These are phyloP conservation scores for Symphodus melops DNA, from an alignment of 2,113 vertebrate genomes.

Conservation along the genomic window DNA sequence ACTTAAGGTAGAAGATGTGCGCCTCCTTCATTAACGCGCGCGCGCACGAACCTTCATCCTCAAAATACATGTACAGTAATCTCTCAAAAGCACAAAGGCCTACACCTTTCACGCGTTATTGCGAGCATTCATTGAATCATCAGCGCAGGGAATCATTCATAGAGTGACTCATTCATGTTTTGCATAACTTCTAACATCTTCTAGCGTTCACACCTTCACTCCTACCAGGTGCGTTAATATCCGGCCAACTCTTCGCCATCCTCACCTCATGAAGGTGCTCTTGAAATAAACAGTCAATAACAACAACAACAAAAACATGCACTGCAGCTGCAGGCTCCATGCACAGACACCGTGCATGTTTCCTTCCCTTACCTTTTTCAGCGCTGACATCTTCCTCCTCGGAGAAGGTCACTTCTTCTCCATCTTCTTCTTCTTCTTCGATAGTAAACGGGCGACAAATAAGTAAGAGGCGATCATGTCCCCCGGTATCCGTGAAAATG, in stretches of 20 bases:
- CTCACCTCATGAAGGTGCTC: slow-evolving; percentile 22
- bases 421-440: slow-evolving; percentile 48
- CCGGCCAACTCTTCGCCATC: background rate
- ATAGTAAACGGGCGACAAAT: slow-evolving; percentile 40
- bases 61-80: slow-evolving; percentile 24
- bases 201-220: slow-evolving; percentile 3
- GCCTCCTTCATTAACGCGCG: slow-evolving; percentile 19
- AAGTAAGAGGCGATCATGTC: slow-evolving; percentile 51
- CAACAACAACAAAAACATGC: slow-evolving; percentile 27
- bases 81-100: slow-evolving; percentile 22
- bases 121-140: slow-evolving; percentile 23
- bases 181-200: slow-evolving; percentile 53
- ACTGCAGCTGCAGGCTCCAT: slow-evolving; percentile 3
- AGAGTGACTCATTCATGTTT: slow-evolving; percentile 43
- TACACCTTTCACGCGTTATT: slow-evolving; percentile 32
- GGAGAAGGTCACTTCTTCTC: slow-evolving; percentile 69
- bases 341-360: slow-evolving; percentile 6
- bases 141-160: slow-evolving; percentile 11
- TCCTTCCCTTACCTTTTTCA: slow-evolving; percentile 70
- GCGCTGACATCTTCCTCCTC: slow-evolving; percentile 73
- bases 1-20: slow-evolving; percentile 31
- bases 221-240: slow-evolving; percentile 9
- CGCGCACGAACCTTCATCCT: background rate
- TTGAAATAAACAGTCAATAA: slow-evolving; percentile 2
- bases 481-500: slow-evolving; percentile 41